phyloP scores from a whole-genome alignment of 2,113 vertebrate genomes.

The Phoxinus phoxinus region DNA sequence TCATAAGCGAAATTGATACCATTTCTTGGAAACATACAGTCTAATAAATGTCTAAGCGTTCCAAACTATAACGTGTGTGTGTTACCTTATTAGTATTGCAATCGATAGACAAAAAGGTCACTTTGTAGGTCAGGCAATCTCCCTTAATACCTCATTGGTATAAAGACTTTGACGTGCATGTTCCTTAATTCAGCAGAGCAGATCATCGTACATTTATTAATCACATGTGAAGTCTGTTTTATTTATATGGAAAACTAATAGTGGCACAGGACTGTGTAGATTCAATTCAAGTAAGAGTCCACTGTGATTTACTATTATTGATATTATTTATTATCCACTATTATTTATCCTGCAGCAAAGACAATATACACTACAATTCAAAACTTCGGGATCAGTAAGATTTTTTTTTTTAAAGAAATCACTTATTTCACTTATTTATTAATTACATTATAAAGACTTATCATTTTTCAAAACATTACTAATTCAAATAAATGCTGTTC shows the following conservation, averaged over 20 bases:
- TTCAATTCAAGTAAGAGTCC: too few species aligned
- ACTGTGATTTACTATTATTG: too few species aligned
- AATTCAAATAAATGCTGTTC: too few species aligned
- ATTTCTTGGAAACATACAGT: slow-evolving; percentile 36
- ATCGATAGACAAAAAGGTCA: slow-evolving; percentile 13
- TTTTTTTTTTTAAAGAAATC: too few species aligned
- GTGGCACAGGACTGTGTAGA: neutral
- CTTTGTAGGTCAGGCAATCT: neutral
- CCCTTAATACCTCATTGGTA: neutral
- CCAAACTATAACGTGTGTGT: neutral
- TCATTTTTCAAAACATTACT: too few species aligned
- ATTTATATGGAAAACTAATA: neutral
- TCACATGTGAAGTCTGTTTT: neutral
- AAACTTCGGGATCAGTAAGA: too few species aligned
- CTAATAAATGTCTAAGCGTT: slow-evolving; percentile 23
- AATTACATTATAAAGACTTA: too few species aligned
- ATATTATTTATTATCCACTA: too few species aligned
- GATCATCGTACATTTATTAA: neutral
- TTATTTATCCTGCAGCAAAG: too few species aligned
- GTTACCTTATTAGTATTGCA: neutral
- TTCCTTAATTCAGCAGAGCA: neutral
- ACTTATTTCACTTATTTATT: too few species aligned
- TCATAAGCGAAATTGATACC: slow-evolving; percentile 34
- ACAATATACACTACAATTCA: too few species aligned
- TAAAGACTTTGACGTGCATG: neutral